Conservation (phyloP, 2,797 vertebrate species). For the Taenioides sp. region DNA sequence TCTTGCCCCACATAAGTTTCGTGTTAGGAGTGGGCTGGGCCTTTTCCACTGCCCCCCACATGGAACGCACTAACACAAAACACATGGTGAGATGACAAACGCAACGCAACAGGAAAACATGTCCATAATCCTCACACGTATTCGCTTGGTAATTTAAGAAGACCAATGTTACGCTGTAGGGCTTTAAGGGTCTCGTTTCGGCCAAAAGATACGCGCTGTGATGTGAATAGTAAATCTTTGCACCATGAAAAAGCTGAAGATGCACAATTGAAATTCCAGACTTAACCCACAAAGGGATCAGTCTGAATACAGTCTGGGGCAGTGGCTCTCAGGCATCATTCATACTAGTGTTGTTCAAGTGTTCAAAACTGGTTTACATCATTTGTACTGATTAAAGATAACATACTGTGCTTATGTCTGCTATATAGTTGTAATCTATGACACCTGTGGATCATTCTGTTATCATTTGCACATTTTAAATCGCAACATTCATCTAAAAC, state of each 20-base stretch:
- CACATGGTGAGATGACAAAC: slow-evolving; percentile 7
- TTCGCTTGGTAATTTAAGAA: neutral
- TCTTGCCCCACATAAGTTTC: slow-evolving; percentile 48
- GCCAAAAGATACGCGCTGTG: slow-evolving; percentile 9
- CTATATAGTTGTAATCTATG: too few species aligned
- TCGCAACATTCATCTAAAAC: too few species aligned
- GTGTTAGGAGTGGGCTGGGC: slow-evolving; percentile 9
- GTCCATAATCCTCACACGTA: neutral
- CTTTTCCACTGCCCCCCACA: slow-evolving; percentile 6
- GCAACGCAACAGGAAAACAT: neutral
- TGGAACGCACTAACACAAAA: neutral
- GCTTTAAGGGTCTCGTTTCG: slow-evolving; percentile 24
- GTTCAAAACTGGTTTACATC: too few species aligned
- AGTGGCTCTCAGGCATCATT: neutral
- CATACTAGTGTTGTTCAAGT: neutral
- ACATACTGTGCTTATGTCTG: too few species aligned
- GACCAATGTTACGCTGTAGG: neutral
- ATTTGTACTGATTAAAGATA: too few species aligned
- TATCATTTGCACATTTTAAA: too few species aligned
- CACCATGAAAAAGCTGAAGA: slow-evolving; percentile 33
- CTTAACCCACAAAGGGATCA: slow-evolving; percentile 14
- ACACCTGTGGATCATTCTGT: too few species aligned
- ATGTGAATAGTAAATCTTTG: slow-evolving; percentile 23
- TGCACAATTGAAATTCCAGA: slow-evolving; percentile 13
- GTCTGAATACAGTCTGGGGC: slow-evolving; percentile 10